Conservation (phyloP, 2,113 vertebrate species). For the Paraplagusia blochii region DNA sequence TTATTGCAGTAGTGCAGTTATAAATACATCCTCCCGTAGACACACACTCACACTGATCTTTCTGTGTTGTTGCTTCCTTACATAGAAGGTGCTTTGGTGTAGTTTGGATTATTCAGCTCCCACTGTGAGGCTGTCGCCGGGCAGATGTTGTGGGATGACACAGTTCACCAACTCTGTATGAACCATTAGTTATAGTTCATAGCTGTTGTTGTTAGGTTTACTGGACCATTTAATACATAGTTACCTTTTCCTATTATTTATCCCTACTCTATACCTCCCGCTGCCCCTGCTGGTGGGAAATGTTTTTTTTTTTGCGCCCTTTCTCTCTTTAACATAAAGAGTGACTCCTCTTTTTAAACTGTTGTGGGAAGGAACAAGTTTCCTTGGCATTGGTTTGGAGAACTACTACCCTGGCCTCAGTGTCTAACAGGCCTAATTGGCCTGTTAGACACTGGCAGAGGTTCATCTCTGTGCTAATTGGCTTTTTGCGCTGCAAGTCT, state of each 20-base stretch:
- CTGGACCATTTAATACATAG: no score
- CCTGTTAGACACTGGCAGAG: constrained; percentile 31
- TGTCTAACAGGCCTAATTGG: constrained; percentile 38
- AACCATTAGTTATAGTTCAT: constrained; percentile 1
- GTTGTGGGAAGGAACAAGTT: background rate
- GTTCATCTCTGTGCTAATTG: constrained; percentile 35
- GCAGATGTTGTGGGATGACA: constrained; percentile 6
- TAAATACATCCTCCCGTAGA: background rate
- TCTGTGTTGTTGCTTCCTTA: no score
- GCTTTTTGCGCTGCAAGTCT: constrained; percentile 13
- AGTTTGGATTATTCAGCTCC: constrained; percentile 12
- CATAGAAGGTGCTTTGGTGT: no score
- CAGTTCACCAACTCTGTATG: constrained; percentile 6
- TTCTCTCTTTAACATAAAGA: no score
- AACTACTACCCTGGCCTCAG: constrained; percentile 7
- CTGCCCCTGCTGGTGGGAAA: no score
- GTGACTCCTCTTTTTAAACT: no score
- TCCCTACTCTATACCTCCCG: no score
- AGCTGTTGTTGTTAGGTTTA: background rate
- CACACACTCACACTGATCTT: background rate
- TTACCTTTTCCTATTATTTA: no score
- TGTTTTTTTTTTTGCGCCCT: no score
- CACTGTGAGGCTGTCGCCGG: constrained; percentile 12
- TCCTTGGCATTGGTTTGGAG: background rate
- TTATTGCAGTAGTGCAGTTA: background rate